Base-by-base conservation (phyloP, 2,888 invertebrate species). In the Caenorhabditis parvicauda region DNA sequence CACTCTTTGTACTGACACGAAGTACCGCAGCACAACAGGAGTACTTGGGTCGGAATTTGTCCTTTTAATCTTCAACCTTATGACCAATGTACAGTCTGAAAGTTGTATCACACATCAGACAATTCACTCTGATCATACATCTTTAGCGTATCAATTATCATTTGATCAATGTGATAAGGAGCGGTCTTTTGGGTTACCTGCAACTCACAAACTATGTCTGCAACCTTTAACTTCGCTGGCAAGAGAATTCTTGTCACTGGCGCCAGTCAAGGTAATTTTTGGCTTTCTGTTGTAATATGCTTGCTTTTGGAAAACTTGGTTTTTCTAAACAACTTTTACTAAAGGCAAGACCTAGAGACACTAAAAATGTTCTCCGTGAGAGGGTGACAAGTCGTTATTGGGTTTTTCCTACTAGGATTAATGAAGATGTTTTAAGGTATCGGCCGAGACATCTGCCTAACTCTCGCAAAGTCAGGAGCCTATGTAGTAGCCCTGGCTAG, bases 201-300 rank as follows among this genome's bases (percentile, higher is more conserved):
- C 5, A 39, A 39, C 25, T 14, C 22, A 24, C 7, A 44, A 29
- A 41, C 5, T 35, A 64, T 64, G 64, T 49, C 53, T 4, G 56
- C 48, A 9, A 42, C 44, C 38, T 72, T 63, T 51, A 64, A 69
- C 51, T 72, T 72, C 52, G 35, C 56, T 2, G 61, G 60, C 29
- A 64, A 60, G 51, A 57, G 67, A n/a, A 57, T 70, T 35, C 52
- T 72, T 7, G 69, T 72, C 14, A 72, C 72, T 21, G 72, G 72
- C 22, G 72, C 68, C 9, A 72, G 72, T 49, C 66, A 64, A 62
- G 71, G 71, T 71, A 35, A 41, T 54, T 17, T 6, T 9, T 38
- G 3, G 21, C n/a, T 21, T 52, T 32, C 17, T 22, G 17, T 45
- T 45, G 29, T 51, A 27, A 39, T 41, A 44, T 17, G 39, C 28